These are phyloP conservation scores for Volucella bombylans DNA, from an alignment of 2,888 invertebrate genomes.

Conservation along the genomic window DNA sequence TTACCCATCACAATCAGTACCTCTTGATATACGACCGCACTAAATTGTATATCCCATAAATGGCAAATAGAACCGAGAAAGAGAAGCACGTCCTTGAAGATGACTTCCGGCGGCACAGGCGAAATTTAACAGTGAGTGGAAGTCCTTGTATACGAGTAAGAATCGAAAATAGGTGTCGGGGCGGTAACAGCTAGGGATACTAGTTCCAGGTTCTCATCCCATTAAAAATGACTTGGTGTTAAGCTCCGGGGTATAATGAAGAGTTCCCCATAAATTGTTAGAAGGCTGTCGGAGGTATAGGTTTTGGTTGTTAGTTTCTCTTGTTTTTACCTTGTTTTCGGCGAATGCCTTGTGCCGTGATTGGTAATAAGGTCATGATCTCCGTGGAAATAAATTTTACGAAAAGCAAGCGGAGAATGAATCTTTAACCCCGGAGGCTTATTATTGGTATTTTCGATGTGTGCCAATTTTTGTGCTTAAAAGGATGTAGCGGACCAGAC, in stretches of 20 bases:
- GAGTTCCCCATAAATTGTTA: constrained; percentile 56
- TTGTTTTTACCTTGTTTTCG: background rate
- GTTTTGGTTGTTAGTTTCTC: background rate
- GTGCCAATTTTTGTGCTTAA: too few species aligned
- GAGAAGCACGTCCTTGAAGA: constrained; percentile 50
- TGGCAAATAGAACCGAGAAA: constrained; percentile 35
- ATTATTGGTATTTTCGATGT: too few species aligned
- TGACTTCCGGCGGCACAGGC: constrained; percentile 63
- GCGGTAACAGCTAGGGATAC: background rate
- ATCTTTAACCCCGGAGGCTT: too few species aligned
- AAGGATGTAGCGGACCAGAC: too few species aligned
- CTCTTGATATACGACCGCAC: constrained; percentile 68
- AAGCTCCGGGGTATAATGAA: constrained; percentile 58
- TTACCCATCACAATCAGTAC: constrained; percentile 63
- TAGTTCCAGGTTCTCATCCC: constrained; percentile 60
- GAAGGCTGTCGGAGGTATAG: constrained; percentile 9
- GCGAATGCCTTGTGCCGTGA: constrained; percentile 1
- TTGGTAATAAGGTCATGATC: constrained; percentile 59
- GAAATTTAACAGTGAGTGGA: constrained; percentile 43
- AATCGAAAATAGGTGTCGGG: too few species aligned
- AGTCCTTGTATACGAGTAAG: constrained; percentile 26
- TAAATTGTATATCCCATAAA: constrained; percentile 66
- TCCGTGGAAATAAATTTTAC: constrained; percentile 42
- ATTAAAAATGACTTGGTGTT: constrained; percentile 59
- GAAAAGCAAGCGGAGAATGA: too few species aligned